These are phyloP conservation scores for Thripadectes ignobilis DNA, from an alignment of 2,797 vertebrate genomes.

Conservation along the genomic window DNA sequence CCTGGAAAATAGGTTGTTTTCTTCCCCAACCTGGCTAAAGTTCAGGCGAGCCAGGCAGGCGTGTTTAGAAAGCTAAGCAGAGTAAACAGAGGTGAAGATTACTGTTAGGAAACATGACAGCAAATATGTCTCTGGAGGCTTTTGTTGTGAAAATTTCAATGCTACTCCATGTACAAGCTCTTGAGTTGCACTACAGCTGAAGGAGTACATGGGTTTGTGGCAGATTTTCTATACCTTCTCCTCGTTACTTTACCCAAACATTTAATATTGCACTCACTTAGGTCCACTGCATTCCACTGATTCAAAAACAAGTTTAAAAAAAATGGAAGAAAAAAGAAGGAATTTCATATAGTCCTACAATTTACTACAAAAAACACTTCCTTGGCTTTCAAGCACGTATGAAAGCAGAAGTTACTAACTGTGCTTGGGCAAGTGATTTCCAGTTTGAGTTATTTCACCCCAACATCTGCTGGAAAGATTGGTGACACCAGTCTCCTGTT, in stretches of 20 bases:
- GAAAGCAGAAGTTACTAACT: slow-evolving; percentile 26
- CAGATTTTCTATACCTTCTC: background rate
- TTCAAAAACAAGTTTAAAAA: background rate
- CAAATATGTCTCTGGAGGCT: background rate
- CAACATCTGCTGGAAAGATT: background rate
- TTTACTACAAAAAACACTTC: background rate
- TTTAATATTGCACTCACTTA: background rate
- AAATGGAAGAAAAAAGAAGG: background rate
- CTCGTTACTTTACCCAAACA: background rate
- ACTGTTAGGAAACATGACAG: background rate
- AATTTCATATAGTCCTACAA: background rate
- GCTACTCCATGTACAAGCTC: background rate
- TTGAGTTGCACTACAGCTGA: background rate
- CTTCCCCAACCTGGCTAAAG: slow-evolving; percentile 9
- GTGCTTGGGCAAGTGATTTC: background rate
- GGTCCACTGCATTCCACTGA: background rate
- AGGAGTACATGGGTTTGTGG: background rate
- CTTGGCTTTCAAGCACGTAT: background rate
- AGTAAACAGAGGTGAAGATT: slow-evolving; percentile 21
- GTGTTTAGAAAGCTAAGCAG: background rate
- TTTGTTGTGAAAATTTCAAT: background rate
- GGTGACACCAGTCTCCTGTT: background rate
- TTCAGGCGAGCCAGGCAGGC: background rate
- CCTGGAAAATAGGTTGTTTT: background rate
- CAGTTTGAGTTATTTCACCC: background rate